Percentiles rank a stretch among this genome's conserved stretches.
phyloP scores from a whole-genome alignment of 2,888 invertebrate genomes.

The Pyralis farinalis region DNA sequence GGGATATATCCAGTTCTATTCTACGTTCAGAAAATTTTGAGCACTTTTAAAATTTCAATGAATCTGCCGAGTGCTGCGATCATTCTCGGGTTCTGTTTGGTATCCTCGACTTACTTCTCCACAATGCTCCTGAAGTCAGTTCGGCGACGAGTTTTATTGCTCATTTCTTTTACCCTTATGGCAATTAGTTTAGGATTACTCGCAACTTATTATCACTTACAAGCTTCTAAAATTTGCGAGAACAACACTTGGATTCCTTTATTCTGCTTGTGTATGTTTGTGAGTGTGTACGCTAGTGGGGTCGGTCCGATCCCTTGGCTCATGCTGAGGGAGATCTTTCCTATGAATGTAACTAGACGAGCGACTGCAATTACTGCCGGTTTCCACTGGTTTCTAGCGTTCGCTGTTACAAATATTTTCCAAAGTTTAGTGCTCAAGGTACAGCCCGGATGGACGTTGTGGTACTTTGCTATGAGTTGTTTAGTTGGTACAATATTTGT shows the following conservation, averaged over 20 bases:
- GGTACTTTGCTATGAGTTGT: conserved; percentile 83
- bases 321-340: conserved; percentile 85
- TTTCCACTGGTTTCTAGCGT: conserved; percentile 86
- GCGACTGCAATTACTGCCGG: conserved; percentile 86
- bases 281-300: conserved; percentile 83
- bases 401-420: conserved; percentile 83
- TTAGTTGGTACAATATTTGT: conserved; percentile 83
- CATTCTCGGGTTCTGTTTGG: conserved; percentile 82
- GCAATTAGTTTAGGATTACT: conserved; percentile 70
- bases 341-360: conserved; percentile 81
- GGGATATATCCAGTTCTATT: conserved; percentile 83
- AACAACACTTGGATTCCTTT: conserved; percentile 79
- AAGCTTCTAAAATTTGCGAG: conserved; percentile 34
- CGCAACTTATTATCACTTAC: conserved; percentile 70
- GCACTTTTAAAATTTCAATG: conserved; percentile 59
- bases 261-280: conserved; percentile 76
- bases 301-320: conserved; percentile 88
- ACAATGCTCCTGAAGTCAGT: conserved; percentile 80
- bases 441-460: conserved; percentile 83
- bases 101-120: conserved; percentile 79
- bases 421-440: conserved; percentile 78
- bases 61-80: conserved; percentile 71
- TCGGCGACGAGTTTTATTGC: conserved; percentile 82
- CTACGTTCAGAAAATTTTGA: conserved; percentile 79
- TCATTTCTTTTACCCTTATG: conserved; percentile 82